Conservation (phyloP, 2,797 vertebrate genomes). For the Pterois miles region DNA sequence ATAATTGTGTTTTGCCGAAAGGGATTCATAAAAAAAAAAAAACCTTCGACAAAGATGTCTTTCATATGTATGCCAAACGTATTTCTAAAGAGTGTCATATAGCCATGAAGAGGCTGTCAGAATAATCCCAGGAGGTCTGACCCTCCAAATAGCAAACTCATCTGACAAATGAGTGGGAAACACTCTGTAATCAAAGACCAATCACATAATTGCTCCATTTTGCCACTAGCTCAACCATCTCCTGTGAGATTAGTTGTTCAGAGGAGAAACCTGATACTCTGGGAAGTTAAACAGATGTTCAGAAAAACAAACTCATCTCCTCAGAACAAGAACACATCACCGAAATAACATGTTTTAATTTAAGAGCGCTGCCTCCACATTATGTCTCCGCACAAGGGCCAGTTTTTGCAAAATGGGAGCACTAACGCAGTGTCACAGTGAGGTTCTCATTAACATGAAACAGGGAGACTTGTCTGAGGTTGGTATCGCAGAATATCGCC, state of each 20-base stretch:
- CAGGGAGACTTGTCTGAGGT: not conserved
- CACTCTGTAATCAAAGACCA: constrained; percentile 84
- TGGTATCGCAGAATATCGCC: constrained; percentile 5
- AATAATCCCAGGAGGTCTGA: constrained; percentile 68
- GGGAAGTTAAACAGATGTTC: constrained; percentile 85
- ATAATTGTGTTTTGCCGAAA: constrained; percentile 15
- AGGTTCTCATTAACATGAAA: constrained; percentile 6
- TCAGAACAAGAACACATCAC: constrained; percentile 68
- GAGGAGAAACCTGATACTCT: constrained; percentile 79
- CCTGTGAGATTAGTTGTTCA: constrained; percentile 77
- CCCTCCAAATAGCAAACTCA: constrained; percentile 73
- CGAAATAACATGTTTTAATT: constrained; percentile 78
- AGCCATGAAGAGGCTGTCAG: constrained; percentile 49
- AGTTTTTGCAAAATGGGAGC: not conserved
- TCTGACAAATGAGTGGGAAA: constrained; percentile 78
- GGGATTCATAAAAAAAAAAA: not conserved
- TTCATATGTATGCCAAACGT: constrained; percentile 17
- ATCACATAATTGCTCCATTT: constrained; percentile 86
- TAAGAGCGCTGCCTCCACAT: constrained; percentile 49
- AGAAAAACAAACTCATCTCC: constrained; percentile 72
- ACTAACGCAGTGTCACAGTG: constrained; percentile 8
- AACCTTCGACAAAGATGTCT: constrained; percentile 34
- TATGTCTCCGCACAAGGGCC: not conserved
- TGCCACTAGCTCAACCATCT: constrained; percentile 81
- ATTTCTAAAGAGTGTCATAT: constrained; percentile 22